A percentile compares a stretch with the other conserved stretches of the same genome.
phyloP scores from a whole-genome alignment of 2,888 invertebrate genomes.

The Allophyes oxyacanthae region DNA sequence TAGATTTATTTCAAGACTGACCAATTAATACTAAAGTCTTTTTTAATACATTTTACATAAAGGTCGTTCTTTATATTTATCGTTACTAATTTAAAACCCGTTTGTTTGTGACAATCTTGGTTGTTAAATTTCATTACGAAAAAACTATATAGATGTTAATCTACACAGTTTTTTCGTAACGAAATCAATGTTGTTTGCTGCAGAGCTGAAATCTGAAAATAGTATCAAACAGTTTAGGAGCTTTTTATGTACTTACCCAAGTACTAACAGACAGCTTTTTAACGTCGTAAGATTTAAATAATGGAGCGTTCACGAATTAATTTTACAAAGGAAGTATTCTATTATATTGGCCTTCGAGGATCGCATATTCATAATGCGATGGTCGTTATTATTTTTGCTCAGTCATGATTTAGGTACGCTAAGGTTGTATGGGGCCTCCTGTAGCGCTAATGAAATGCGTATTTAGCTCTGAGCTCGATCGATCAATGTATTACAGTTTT shows the following conservation, averaged over 20 bases:
- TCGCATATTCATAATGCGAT: slow-evolving; percentile 42
- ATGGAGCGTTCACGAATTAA: slow-evolving; percentile 17
- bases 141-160: no score
- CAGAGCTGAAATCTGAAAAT: neutral
- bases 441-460: slow-evolving; percentile 58
- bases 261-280: neutral
- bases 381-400: slow-evolving; percentile 58
- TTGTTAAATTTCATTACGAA: no score
- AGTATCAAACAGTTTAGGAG: no score
- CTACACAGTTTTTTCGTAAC: neutral
- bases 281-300: neutral
- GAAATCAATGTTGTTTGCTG: slow-evolving; percentile 2
- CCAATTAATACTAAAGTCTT: slow-evolving; percentile 51
- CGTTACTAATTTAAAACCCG: slow-evolving; percentile 43
- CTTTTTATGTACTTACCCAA: no score
- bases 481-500: slow-evolving; percentile 56
- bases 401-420: slow-evolving; percentile 64
- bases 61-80: slow-evolving; percentile 42
- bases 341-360: slow-evolving; percentile 47
- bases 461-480: slow-evolving; percentile 56
- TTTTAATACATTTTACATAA: slow-evolving; percentile 34
- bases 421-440: slow-evolving; percentile 57
- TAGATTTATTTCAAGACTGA: slow-evolving; percentile 34
- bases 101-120: slow-evolving; percentile 36
- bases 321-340: slow-evolving; percentile 46